phyloP scores from a whole-genome alignment of 2,113 vertebrate genomes.

The Eurystomus gularis region DNA sequence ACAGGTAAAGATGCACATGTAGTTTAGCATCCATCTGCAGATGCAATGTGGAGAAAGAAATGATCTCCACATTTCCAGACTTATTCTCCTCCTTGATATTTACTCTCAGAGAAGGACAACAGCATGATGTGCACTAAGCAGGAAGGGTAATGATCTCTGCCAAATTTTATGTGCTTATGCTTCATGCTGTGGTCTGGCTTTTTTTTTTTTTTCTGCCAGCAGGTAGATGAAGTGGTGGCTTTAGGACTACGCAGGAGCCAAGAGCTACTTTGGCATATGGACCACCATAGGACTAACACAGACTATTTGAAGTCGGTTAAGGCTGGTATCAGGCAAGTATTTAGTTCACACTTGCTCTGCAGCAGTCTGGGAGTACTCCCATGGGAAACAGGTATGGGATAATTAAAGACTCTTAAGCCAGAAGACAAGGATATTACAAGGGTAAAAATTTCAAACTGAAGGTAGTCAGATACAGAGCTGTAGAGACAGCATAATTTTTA shows the following conservation, averaged over 20 bases:
- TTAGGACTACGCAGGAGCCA: neutral
- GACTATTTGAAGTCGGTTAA: neutral
- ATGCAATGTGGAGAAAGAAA: neutral
- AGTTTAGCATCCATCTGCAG: neutral
- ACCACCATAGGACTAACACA: neutral
- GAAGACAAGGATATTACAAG: neutral
- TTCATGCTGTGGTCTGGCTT: neutral
- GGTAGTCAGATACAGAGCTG: neutral
- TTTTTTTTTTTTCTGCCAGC: neutral
- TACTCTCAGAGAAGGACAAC: slow-evolving; percentile 8
- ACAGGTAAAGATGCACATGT: neutral
- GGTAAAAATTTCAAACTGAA: neutral
- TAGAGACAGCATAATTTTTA: neutral
- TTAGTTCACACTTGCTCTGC: neutral
- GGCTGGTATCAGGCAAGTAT: neutral
- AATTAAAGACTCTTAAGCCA: neutral
- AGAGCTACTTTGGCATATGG: neutral
- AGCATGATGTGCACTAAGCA: neutral
- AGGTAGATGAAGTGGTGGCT: neutral
- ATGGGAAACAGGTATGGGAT: neutral
- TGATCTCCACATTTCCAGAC: neutral
- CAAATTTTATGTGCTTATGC: slow-evolving; percentile 12
- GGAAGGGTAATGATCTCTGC: slow-evolving; percentile 17
- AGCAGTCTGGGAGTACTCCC: neutral
- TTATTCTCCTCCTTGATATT: neutral